These are phyloP conservation scores for Okapia johnstoni DNA, from an alignment of 2,113 vertebrate species.

Conservation along the genomic window DNA sequence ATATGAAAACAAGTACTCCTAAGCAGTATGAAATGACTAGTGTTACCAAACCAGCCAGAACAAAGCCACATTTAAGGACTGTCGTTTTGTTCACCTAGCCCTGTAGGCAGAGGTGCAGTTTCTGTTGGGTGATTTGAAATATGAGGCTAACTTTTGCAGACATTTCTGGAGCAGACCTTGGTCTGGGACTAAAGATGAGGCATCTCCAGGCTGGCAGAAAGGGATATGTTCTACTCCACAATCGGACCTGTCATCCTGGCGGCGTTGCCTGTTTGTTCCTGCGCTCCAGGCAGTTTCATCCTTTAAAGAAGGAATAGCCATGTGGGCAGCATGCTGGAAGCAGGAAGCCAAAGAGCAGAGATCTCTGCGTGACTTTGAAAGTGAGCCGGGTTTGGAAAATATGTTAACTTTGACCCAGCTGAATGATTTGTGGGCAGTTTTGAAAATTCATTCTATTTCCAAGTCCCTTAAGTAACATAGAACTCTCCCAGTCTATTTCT, in stretches of 20 bases:
- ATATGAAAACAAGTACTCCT: background rate
- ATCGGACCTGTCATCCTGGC: background rate
- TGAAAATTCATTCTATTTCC: background rate
- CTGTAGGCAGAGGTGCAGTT: background rate
- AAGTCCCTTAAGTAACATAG: background rate
- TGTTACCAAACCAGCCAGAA: background rate
- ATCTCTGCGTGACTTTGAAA: background rate
- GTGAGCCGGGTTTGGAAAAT: background rate
- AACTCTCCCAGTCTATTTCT: background rate
- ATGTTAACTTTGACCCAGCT: background rate
- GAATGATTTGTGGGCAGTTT: background rate
- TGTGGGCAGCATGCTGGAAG: background rate
- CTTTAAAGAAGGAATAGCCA: background rate
- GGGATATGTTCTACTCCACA: accelerated
- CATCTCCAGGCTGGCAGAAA: background rate
- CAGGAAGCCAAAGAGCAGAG: background rate
- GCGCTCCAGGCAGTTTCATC: background rate
- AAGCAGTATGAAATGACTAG: background rate
- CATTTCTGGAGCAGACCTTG: background rate
- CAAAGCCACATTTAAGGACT: background rate
- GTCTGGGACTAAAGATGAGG: background rate
- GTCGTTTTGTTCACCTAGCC: background rate
- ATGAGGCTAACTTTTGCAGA: background rate
- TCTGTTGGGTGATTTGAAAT: background rate
- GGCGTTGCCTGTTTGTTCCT: background rate